These are phyloP conservation scores for Characodon lateralis DNA, from an alignment of 2,797 vertebrate species.

Conservation along the genomic window DNA sequence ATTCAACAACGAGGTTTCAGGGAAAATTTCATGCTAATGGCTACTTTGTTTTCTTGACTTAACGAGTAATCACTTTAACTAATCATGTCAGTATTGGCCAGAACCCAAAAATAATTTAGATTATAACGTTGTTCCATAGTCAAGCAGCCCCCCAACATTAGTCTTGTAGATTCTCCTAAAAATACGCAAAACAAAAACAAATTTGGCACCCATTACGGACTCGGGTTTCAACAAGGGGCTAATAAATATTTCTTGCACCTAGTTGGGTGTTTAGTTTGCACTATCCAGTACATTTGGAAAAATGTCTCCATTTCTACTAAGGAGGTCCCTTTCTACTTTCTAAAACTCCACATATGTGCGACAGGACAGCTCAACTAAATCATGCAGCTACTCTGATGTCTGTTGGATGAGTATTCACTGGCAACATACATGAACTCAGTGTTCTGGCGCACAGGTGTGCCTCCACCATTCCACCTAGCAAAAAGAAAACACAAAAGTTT, in stretches of 20 bases:
- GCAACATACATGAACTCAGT: constrained; percentile 95
- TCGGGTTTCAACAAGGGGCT: background rate
- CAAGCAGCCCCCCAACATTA: too few species aligned
- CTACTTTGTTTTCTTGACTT: background rate
- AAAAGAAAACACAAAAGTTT: constrained; percentile 81
- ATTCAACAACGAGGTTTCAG: background rate
- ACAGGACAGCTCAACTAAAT: constrained; percentile 15
- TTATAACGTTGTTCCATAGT: too few species aligned
- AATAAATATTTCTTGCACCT: background rate
- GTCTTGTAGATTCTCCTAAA: too few species aligned
- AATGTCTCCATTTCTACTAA: constrained; percentile 44
- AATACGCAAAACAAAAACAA: too few species aligned
- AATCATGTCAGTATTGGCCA: background rate
- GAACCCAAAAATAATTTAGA: background rate
- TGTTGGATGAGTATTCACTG: constrained; percentile 45
- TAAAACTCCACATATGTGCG: background rate
- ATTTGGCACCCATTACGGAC: background rate
- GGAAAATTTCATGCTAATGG: background rate
- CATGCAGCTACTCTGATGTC: constrained; percentile 44
- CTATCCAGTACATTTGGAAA: background rate
- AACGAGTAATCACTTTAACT: background rate
- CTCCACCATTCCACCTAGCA: constrained; percentile 93
- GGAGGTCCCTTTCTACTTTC: constrained; percentile 3
- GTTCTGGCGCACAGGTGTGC: constrained; percentile 89
- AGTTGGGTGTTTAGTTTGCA: background rate